Evolutionary conservation across 2,797 vertebrate species (phyloP).

Genomic region (Cyclura pinguis): DNA sequence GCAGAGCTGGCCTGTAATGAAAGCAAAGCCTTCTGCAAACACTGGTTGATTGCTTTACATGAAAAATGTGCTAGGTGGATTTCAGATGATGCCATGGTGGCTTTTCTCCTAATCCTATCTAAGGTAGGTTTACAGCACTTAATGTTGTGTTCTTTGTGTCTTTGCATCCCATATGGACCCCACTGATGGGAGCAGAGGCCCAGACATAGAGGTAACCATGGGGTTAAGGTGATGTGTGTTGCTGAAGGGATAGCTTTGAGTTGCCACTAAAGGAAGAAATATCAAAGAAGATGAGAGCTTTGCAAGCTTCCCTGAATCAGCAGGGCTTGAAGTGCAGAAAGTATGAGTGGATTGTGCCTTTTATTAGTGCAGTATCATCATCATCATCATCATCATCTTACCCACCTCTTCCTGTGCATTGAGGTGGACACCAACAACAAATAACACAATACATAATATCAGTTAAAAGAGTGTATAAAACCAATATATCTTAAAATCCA

Average conservation of each 20-base stretch:
- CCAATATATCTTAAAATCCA: too few relatives aligned
- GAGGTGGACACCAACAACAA: too few relatives aligned
- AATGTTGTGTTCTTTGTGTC: constrained; percentile 52
- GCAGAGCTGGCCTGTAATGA: constrained; percentile 82
- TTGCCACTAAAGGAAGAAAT: background rate
- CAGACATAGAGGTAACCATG: constrained; percentile 41
- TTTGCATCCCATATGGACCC: constrained; percentile 48
- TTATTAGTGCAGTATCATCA: too few relatives aligned
- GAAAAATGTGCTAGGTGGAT: constrained; percentile 70
- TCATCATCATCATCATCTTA: too few relatives aligned
- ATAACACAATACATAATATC: too few relatives aligned
- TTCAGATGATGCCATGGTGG: constrained; percentile 73
- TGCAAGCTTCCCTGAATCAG: background rate
- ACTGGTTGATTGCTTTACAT: constrained; percentile 78
- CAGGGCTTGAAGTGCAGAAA: background rate
- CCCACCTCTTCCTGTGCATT: too few relatives aligned
- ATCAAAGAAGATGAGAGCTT: background rate
- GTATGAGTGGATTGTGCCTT: too few relatives aligned
- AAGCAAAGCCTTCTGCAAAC: constrained; percentile 82
- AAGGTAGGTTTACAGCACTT: constrained; percentile 59
- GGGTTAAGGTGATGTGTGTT: background rate
- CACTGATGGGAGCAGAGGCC: constrained; percentile 50
- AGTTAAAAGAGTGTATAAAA: too few relatives aligned
- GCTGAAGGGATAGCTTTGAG: constrained; percentile 27
- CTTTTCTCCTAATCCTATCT: constrained; percentile 73